Evolutionary conservation across 2,113 vertebrate genomes (phyloP).

Genomic region (Perca flavescens): DNA sequence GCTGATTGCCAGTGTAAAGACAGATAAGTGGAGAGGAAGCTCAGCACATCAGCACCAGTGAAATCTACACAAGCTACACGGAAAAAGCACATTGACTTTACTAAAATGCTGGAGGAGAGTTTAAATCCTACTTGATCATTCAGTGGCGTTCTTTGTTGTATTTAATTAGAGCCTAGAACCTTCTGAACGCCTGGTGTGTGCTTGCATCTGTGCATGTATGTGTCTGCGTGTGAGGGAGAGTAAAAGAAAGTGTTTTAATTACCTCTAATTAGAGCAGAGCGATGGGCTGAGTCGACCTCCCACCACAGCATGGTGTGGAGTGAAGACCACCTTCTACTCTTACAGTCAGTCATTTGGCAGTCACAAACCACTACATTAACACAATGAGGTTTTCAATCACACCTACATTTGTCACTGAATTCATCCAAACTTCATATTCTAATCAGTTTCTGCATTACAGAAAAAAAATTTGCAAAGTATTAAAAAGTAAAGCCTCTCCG

Average conservation of each 20-base stretch:
- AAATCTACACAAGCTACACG: neutral
- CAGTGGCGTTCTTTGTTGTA: conserved; percentile 23
- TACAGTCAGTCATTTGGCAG: conserved; percentile 2
- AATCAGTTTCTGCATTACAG: neutral
- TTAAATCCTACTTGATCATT: conserved; percentile 40
- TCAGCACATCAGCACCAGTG: neutral
- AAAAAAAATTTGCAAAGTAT: neutral
- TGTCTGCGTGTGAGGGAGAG: conserved; percentile 6
- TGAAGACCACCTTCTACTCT: conserved; percentile 34
- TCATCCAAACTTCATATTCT: neutral
- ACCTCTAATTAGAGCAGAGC: conserved; percentile 60
- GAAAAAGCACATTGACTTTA: neutral
- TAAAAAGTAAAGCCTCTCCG: too few species aligned
- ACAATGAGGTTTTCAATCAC: neutral
- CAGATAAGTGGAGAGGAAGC: neutral
- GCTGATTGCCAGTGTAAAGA: conserved; percentile 4
- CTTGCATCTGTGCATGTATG: conserved; percentile 1
- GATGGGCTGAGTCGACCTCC: conserved; percentile 36
- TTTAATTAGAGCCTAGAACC: conserved; percentile 38
- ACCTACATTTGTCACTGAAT: neutral
- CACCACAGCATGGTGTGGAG: conserved; percentile 5
- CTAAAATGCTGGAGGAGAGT: neutral
- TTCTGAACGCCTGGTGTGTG: conserved; percentile 22
- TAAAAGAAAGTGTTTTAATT: conserved; percentile 60
- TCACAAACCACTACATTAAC: conserved; percentile 5